Base-by-base conservation (phyloP, 1,140 invertebrate genomes). In the Plodia interpunctella region DNA sequence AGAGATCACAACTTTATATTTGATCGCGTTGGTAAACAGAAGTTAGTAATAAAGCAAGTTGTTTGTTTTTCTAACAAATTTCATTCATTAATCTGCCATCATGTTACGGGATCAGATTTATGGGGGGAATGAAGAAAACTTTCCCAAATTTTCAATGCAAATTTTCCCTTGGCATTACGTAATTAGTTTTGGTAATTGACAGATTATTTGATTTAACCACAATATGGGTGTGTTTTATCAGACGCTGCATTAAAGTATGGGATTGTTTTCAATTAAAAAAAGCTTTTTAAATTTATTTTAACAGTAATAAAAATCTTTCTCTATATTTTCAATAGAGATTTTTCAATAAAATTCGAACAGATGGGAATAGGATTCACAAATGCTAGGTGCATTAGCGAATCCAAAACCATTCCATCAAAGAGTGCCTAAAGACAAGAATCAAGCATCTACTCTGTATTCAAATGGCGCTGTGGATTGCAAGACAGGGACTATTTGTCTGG, bases 11-110 rank as follows among this genome's bases (percentile, higher is more conserved):
- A n/a, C 13, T 1, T 44, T 44, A 44, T 15, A 44, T 15, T 44
- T 44, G 38, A 44, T 44, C 38, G 13, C 15, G 13, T 44, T 15
- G 2, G 38, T 44, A 44, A 44, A 44, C 15, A 44, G 38, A 44
- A 44, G n/a, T 17, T 44, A 1, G 13, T 63, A 66, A 66, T 60
- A 68, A 70, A 57, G 57, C 51, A 65, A 65, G 58, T 65, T 67
- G 60, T 66, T 65, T 67, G 60, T 66, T 68, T 70, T 66, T 67
- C 59, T 60, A 71, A 68, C 62, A 62, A 74, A 71, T 74, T 76
- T 70, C 44, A 59, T 57, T 72, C 69, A 77, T 76, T 76, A 74
- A 76, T 74, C 74, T 72, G 60, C 65, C 68, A 70, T 70, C 63
- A 63, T 66, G 69, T 63, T 62, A 52, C 60, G 32, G 63, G 61